phyloP scores from a whole-genome alignment of 1,140 invertebrate species.

The Elysia chlorotica region DNA sequence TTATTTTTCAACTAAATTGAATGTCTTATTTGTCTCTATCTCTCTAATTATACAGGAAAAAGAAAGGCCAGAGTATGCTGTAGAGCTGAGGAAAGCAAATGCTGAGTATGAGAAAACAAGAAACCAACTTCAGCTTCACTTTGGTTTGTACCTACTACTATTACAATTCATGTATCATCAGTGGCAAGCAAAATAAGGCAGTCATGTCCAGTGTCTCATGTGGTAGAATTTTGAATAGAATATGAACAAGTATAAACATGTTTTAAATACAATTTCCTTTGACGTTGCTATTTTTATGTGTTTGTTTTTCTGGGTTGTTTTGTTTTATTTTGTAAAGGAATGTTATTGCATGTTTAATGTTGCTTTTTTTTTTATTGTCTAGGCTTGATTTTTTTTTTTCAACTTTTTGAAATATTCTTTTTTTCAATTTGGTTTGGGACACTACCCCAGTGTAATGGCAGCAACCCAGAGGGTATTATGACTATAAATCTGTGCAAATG shows the following conservation, averaged over 20 bases:
- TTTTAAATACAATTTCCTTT: too few relatives aligned
- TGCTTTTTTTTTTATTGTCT: not conserved
- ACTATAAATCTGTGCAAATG: too few relatives aligned
- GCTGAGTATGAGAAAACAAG: slow-evolving; percentile 89
- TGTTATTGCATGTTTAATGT: not conserved
- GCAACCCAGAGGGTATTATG: too few relatives aligned
- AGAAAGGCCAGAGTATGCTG: slow-evolving; percentile 93
- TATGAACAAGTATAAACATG: too few relatives aligned
- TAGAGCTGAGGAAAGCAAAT: slow-evolving; percentile 87
- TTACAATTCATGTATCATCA: not conserved
- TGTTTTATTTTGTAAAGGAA: not conserved
- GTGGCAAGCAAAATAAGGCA: not conserved
- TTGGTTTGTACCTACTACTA: slow-evolving; percentile 60
- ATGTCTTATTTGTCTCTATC: not conserved
- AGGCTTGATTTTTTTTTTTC: too few relatives aligned
- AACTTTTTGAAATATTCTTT: too few relatives aligned
- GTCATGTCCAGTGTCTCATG: too few relatives aligned
- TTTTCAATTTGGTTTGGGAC: too few relatives aligned
- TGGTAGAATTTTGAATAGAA: too few relatives aligned
- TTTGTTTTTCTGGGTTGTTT: too few relatives aligned
- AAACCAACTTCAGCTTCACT: slow-evolving; percentile 83
- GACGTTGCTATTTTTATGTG: too few relatives aligned
- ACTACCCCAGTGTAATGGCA: too few relatives aligned
- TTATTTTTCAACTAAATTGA: not conserved
- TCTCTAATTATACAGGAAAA: slow-evolving; percentile 73